These are phyloP conservation scores for Pyrocephalus nanus DNA, from an alignment of 2,797 vertebrate species.

Conservation along the genomic window DNA sequence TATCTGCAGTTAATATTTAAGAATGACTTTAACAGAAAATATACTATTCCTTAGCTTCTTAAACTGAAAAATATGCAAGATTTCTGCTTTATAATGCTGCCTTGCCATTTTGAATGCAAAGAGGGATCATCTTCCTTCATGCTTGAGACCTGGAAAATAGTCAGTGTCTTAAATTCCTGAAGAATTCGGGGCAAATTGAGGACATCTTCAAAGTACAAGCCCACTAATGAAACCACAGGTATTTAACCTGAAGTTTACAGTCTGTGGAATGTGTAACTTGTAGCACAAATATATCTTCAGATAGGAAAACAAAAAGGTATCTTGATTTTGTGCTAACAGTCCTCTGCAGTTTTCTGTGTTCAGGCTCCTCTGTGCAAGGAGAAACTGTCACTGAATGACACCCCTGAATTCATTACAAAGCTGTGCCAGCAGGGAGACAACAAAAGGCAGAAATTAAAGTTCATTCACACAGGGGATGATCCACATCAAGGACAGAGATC, in stretches of 20 bases:
- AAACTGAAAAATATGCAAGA: constrained; percentile 12
- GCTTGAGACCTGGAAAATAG: not conserved
- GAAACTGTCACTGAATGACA: constrained; percentile 52
- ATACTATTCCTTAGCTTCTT: not conserved
- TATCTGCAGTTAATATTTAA: not conserved
- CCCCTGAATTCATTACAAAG: constrained; percentile 57
- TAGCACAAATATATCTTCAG: not conserved
- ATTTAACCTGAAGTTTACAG: not conserved
- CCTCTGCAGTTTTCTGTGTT: constrained; percentile 36
- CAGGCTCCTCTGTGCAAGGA: constrained; percentile 56
- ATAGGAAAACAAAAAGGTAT: constrained; percentile 62
- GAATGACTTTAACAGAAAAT: not conserved
- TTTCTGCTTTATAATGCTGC: not conserved
- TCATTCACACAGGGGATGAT: not conserved
- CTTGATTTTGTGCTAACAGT: constrained; percentile 54
- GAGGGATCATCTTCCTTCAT: constrained; percentile 6
- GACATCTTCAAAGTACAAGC: not conserved
- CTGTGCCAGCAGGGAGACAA: constrained; percentile 53
- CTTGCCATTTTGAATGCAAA: not conserved
- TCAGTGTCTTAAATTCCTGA: not conserved
- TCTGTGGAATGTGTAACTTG: not conserved
- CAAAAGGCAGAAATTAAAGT: constrained; percentile 42
- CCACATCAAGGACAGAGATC: not conserved
- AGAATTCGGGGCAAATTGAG: not conserved
- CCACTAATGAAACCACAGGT: not conserved